These are phyloP conservation scores for Pseudois nayaur DNA, from an alignment of 2,113 vertebrate genomes.

Conservation along the genomic window DNA sequence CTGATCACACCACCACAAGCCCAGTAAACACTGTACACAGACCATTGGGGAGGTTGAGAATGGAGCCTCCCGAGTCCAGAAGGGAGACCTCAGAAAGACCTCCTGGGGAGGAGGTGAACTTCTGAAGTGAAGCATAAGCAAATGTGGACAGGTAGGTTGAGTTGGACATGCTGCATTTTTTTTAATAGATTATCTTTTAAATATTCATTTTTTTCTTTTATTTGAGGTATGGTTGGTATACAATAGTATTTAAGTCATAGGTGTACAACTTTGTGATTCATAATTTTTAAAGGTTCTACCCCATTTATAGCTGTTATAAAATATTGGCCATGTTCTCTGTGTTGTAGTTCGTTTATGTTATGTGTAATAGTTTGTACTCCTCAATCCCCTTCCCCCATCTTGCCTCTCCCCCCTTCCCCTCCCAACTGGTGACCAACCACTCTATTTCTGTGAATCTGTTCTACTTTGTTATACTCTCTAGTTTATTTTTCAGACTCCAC, in stretches of 20 bases:
- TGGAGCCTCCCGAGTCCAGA: background rate
- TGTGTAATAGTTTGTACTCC: background rate
- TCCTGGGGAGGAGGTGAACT: background rate
- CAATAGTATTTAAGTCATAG: background rate
- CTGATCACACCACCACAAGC: background rate
- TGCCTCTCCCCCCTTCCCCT: background rate
- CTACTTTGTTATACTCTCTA: background rate
- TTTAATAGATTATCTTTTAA: background rate
- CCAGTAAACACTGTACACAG: rapidly evolving
- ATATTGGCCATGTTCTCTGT: background rate
- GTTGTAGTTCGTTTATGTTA: background rate
- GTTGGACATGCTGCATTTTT: background rate
- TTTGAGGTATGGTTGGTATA: background rate
- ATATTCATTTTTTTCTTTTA: background rate
- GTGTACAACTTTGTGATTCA: background rate
- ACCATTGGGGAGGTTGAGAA: background rate
- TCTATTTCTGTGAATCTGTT: background rate
- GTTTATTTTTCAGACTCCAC: background rate
- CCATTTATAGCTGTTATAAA: background rate
- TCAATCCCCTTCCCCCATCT: background rate
- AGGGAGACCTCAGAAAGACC: background rate
- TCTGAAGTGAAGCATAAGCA: background rate
- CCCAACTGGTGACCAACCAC: background rate
- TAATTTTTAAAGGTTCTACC: background rate
- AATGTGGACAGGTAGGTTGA: background rate